Base-by-base conservation (phyloP, 2,113 vertebrate genomes). In the Alligator mississippiensis region DNA sequence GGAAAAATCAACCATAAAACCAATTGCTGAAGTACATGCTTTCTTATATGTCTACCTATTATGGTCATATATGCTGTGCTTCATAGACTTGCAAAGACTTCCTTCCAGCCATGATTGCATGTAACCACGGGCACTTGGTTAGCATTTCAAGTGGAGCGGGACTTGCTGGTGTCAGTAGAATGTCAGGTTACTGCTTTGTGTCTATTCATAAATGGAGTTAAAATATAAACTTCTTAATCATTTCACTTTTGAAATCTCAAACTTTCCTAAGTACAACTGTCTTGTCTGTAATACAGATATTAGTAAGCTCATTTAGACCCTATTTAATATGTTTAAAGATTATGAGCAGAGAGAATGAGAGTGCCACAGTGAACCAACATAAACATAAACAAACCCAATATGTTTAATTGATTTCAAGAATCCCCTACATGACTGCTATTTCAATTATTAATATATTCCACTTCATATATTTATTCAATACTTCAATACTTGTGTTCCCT, bases 81-180 rank as follows among this genome's bases (percentile, higher is more conserved):
- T 92, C 88, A 85, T 79, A 99, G 99, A 99, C 98, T n/a, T 99
- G 98, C 76, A 99, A 99, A 97, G 98, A 98, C 11, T 99, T 99
- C 91, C 98, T 99, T 62, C 99, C 99, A 81, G 98, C 99, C 59
- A 99, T 99, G 99, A 97, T 98, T 1, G 97, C 98, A 60, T 98
- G 97, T 30, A 98, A 99, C 85, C 98, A 97, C n/a, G 99, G 99
- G 7, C 99, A 99, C 66, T 96, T 99, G 87, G 98, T 99, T 78
- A 98, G 97, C 96, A 98, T 97, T 87, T 96, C 98, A 87, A 99
- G 98, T 91, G 95, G 84, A 63, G 97, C 98, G 13, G 99, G 98
- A 77, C 92, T 99, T 11, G 4, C 97, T 8, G 98, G 98, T 77
- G 6, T 97, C 64, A 98, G 98, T 82, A 98, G 98, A 30, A 4